Conservation (phyloP, 1,140 invertebrate species). For the Mactra quadrangularis region DNA sequence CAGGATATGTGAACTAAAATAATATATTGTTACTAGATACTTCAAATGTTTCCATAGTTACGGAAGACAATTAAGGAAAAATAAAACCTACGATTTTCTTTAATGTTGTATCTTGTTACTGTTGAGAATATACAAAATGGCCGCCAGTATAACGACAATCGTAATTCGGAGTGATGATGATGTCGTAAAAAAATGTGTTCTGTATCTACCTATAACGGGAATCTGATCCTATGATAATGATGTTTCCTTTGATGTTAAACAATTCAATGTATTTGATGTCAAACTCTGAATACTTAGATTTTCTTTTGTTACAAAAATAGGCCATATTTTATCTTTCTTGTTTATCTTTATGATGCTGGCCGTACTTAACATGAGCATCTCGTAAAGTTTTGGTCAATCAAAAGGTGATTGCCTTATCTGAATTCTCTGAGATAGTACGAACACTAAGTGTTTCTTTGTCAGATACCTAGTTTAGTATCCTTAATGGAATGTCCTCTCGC, state of each 20-base stretch:
- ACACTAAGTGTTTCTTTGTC: too few species aligned
- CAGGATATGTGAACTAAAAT: neutral
- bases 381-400: neutral
- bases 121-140: neutral
- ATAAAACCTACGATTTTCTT: conserved; percentile 3
- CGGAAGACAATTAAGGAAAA: neutral
- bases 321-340: neutral
- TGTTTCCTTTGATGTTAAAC: conserved; percentile 8
- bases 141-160: conserved; percentile 29
- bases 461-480: too few species aligned
- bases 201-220: conserved; percentile 1
- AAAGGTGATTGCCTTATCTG: neutral
- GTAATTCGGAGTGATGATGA: conserved; percentile 4
- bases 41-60: conserved; percentile 24
- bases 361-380: neutral
- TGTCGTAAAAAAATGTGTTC: conserved; percentile 16
- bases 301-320: neutral
- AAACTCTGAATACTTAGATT: neutral
- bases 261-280: neutral
- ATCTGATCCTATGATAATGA: neutral
- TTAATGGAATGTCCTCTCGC: too few species aligned
- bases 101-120: conserved; percentile 23
- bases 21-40: conserved; percentile 1
- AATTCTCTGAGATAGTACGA: too few species aligned
- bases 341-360: neutral